Conservation (phyloP, 2,113 vertebrate genomes). For the Natator depressus region DNA sequence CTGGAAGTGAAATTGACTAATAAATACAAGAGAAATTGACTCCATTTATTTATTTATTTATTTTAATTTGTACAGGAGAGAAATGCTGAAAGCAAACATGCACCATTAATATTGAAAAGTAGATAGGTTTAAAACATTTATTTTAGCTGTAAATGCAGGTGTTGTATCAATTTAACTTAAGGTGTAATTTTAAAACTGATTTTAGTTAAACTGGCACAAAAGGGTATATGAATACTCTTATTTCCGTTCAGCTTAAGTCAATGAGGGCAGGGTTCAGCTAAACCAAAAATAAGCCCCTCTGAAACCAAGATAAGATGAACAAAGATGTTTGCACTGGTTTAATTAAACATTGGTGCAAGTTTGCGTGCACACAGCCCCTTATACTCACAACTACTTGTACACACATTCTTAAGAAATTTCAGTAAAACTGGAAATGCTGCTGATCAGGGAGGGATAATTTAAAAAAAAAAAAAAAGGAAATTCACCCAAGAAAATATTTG, state of each 20-base stretch:
- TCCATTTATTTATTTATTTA: not conserved
- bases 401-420: not conserved
- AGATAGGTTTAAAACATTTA: not conserved
- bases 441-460: not conserved
- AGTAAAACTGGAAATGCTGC: not conserved
- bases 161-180: constrained; percentile 23
- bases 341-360: not conserved
- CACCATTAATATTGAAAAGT: not conserved
- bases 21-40: not conserved
- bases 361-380: not conserved
- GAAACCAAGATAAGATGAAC: not conserved
- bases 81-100: not conserved
- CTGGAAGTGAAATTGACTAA: not conserved
- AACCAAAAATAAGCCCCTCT: not conserved
- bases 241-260: constrained; percentile 30
- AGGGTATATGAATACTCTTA: not conserved
- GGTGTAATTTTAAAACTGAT: not conserved
- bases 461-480: not conserved
- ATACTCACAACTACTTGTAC: not conserved
- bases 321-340: not conserved
- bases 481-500: not conserved
- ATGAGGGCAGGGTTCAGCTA: not conserved
- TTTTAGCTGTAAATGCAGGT: not conserved
- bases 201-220: not conserved
- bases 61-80: not conserved